Evolutionary conservation across 2,113 vertebrate species (phyloP), one percentile per base, ranked within the genome.

Genomic region (Lates calcarifer): DNA sequence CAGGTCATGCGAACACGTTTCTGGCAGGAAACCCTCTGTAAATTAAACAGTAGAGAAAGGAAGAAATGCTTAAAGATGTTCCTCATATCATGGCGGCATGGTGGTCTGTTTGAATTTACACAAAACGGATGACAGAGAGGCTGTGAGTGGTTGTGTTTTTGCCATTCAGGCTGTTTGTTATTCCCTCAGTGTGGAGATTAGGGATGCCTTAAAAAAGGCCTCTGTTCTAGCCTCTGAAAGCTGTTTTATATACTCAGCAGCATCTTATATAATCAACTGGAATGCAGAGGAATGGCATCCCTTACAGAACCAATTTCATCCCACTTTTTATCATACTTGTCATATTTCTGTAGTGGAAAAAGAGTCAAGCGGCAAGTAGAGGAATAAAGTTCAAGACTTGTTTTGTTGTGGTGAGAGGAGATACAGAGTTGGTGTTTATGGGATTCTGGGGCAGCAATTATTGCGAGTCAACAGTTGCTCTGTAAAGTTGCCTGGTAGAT

Each of bases 351-450:
- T 51, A 29, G 35, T 37, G 51, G 49, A 31, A 1, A 17, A 49
- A 70, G 26, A 24, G 18, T 24, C 10, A 28, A 62, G 62, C 41
- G 8, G 56, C 14, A 18, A 56, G 67, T 28, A 10, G 17, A 47
- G 31, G 41, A 65, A 45, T 24, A 22, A 76, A 74, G 53, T 67
- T 56, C 2, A 70, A 22, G 45, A 17, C 41, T 49, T 33, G 51
- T 82, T 80, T 28, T 87, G 55, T 84, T 74, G 73, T 79, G 37
- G 62, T 24, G 49, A 72, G 77, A 71, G 67, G 24, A 56, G 31
- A 22, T 67, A 43, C 15, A 55, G 10, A 69, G 74, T 85, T 49
- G 33, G 43, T 17, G 37, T 90, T 88, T 67, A 75, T 72, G 29
- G 68, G 81, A 80, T 81, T 84, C 79, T 13, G 67, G 13, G 57